Conservation (phyloP, 2,888 invertebrate species). For the Campoplex nolae region DNA sequence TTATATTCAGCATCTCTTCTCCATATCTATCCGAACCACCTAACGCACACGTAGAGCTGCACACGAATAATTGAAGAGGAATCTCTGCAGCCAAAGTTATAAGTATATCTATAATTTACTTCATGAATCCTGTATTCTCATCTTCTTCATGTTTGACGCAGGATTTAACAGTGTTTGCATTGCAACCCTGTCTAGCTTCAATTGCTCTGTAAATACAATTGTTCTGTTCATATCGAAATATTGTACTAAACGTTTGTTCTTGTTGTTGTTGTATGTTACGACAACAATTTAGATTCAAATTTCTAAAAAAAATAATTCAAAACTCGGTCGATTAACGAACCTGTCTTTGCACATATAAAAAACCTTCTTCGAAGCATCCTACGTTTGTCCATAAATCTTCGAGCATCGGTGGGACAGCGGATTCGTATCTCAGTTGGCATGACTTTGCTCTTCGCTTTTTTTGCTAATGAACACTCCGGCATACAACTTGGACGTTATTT, state of each 20-base stretch:
- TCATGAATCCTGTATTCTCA: background rate
- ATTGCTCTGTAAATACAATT: conserved; percentile 65
- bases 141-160: conserved; percentile 31
- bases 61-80: conserved; percentile 42
- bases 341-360: background rate
- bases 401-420: conserved; percentile 25
- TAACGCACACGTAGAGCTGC: background rate
- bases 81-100: background rate
- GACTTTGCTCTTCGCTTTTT: conserved; percentile 38
- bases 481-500: conserved; percentile 24
- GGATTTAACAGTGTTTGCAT: conserved; percentile 60
- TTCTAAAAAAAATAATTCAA: no score
- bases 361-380: background rate
- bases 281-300: no score
- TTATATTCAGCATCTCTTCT: conserved; percentile 27
- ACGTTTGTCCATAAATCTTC: conserved; percentile 9
- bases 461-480: conserved; percentile 56
- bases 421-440: conserved; percentile 50
- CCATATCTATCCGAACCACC: background rate
- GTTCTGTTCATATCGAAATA: conserved; percentile 35
- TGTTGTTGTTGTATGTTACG: no score
- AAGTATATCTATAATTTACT: background rate
- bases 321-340: background rate
- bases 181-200: conserved; percentile 45
- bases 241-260: conserved; percentile 17